Conservation (phyloP, 2,888 invertebrate genomes). For the Drosophila demipolita region DNA sequence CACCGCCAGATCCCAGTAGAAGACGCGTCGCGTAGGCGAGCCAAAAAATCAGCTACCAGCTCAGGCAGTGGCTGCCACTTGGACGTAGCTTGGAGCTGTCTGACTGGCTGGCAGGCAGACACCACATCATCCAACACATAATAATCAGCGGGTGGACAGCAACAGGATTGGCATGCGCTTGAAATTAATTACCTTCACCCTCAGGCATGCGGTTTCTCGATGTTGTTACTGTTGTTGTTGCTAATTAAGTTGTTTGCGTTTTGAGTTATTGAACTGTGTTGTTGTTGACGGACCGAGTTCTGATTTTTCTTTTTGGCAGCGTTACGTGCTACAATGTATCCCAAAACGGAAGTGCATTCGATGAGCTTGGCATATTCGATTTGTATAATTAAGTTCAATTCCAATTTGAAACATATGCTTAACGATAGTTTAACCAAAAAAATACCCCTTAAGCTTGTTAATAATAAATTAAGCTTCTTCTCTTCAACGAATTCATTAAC, state of each 20-base stretch:
- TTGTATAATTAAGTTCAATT: background rate
- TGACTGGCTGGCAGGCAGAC: constrained; percentile 27
- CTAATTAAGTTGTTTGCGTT: constrained; percentile 79
- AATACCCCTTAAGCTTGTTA: background rate
- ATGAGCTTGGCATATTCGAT: background rate
- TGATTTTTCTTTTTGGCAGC: constrained; percentile 35
- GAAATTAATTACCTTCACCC: constrained; percentile 73
- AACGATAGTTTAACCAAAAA: background rate
- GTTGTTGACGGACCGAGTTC: constrained; percentile 26
- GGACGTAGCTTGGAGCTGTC: constrained; percentile 6
- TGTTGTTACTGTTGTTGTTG: constrained; percentile 46
- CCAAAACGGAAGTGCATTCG: constrained; percentile 49
- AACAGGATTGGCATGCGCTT: constrained; percentile 78
- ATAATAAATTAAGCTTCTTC: background rate
- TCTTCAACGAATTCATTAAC: background rate
- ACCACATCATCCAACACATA: constrained; percentile 69
- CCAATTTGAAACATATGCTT: background rate
- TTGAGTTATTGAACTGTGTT: constrained; percentile 74
- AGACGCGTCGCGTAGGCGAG: constrained; percentile 64
- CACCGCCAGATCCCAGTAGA: constrained; percentile 40
- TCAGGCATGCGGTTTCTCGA: constrained; percentile 20
- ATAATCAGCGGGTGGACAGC: constrained; percentile 81
- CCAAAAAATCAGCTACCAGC: constrained; percentile 71
- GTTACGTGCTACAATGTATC: constrained; percentile 53
- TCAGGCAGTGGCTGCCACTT: constrained; percentile 18